Conservation (phyloP, 1,140 invertebrate genomes). For the Pteromalus puparum region DNA sequence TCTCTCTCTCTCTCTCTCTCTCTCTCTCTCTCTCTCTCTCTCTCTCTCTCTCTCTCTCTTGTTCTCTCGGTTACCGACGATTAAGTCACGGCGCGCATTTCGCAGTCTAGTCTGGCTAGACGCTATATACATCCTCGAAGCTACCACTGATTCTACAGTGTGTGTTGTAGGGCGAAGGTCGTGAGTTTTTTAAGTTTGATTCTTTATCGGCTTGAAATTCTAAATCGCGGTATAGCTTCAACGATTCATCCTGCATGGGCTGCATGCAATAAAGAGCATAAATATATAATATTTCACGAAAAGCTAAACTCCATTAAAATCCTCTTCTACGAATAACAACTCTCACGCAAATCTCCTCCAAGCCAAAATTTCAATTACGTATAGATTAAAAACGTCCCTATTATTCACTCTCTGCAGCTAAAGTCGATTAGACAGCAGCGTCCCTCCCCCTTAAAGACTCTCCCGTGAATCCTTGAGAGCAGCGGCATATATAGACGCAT, state of each 20-base stretch:
- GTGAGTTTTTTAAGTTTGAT: no score
- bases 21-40: slow-evolving; percentile 11
- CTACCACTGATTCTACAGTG: background rate
- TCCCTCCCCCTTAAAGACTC: background rate
- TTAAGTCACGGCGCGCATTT: slow-evolving; percentile 19
- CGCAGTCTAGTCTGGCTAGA: background rate
- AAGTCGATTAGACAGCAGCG: no score
- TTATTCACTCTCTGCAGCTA: no score
- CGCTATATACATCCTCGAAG: background rate
- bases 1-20: background rate
- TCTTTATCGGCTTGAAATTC: no score
- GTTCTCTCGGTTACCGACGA: background rate
- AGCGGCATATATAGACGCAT: background rate
- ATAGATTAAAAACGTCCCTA: background rate
- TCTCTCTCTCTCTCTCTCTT: no score
- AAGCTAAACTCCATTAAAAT: no score
- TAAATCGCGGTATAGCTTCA: no score
- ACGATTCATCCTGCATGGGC: no score
- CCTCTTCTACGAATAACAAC: no score
- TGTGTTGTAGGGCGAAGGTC: no score
- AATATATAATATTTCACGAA: no score
- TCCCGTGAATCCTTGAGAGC: background rate
- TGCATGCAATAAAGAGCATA: no score
- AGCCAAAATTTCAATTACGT: background rate
- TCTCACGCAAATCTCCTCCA: background rate